phyloP scores from a whole-genome alignment of 2,797 vertebrate genomes.

The Manis pentadactyla region DNA sequence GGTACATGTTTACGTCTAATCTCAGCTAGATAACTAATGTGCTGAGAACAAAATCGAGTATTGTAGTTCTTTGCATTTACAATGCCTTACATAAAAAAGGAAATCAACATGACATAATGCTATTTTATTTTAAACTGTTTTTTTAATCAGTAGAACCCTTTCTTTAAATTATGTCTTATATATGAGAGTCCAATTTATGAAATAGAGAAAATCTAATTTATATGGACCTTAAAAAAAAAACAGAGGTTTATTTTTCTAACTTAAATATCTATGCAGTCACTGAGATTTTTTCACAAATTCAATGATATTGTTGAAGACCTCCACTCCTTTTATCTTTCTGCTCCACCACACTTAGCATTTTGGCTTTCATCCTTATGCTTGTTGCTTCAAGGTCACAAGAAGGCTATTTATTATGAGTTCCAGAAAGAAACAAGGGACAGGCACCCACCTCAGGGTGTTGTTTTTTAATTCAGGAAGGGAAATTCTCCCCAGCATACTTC shows the following conservation, averaged over 20 bases:
- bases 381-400: slow-evolving; percentile 7
- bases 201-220: background rate
- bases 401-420: background rate
- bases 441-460: background rate
- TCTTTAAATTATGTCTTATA: slow-evolving; percentile 3
- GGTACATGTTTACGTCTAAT: background rate
- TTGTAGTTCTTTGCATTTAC: background rate
- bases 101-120: background rate
- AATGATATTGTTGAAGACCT: background rate
- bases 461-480: background rate
- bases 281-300: background rate
- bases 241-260: background rate
- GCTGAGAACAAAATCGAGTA: background rate
- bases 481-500: background rate
- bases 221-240: background rate
- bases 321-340: background rate
- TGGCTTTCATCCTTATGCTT: background rate
- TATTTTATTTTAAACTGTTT: slow-evolving; percentile 34
- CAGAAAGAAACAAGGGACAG: slow-evolving; percentile 29
- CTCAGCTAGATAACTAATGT: background rate
- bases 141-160: background rate
- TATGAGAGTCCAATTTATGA: slow-evolving; percentile 17
- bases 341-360: background rate
- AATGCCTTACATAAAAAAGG: background rate
- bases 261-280: background rate